A percentile compares a stretch with the other conserved stretches of the same genome.
Conservation (phyloP, 2,888 invertebrate species). For the Xestia ashworthii region DNA sequence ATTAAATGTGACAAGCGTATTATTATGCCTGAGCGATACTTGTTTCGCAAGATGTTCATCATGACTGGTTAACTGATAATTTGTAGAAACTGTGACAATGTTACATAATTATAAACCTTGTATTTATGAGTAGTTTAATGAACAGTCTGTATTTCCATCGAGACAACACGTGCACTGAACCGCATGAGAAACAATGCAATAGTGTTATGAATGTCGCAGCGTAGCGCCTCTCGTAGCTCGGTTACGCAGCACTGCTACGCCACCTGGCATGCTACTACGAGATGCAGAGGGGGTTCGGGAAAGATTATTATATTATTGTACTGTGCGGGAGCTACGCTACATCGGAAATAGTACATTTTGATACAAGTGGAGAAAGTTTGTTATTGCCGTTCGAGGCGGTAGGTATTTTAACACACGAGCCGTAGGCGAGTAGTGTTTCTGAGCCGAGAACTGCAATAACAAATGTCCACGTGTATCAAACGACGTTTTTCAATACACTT, state of each 20-base stretch:
- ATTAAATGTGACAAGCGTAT: background rate
- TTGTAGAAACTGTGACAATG: background rate
- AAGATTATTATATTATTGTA: background rate
- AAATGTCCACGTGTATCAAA: no score
- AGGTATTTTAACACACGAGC: no score
- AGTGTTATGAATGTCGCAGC: background rate
- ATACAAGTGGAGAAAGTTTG: no score
- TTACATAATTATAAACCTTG: background rate
- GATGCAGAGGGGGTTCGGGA: background rate
- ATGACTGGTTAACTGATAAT: background rate
- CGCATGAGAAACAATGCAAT: background rate
- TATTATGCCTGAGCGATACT: background rate
- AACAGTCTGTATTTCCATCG: background rate
- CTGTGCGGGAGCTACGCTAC: background rate
- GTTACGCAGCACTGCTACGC: slow-evolving; percentile 38
- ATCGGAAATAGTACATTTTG: no score
- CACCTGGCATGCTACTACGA: slow-evolving; percentile 22
- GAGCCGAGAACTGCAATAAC: no score
- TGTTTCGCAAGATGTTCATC: background rate
- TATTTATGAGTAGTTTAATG: background rate
- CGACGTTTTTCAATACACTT: no score
- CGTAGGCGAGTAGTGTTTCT: no score
- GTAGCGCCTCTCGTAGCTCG: slow-evolving; percentile 30
- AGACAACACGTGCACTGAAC: background rate
- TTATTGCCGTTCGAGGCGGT: no score